Evolutionary conservation across 2,888 invertebrate genomes (phyloP), one percentile per base, ranked within the genome.

Genomic region (Drosophila picticornis): DNA sequence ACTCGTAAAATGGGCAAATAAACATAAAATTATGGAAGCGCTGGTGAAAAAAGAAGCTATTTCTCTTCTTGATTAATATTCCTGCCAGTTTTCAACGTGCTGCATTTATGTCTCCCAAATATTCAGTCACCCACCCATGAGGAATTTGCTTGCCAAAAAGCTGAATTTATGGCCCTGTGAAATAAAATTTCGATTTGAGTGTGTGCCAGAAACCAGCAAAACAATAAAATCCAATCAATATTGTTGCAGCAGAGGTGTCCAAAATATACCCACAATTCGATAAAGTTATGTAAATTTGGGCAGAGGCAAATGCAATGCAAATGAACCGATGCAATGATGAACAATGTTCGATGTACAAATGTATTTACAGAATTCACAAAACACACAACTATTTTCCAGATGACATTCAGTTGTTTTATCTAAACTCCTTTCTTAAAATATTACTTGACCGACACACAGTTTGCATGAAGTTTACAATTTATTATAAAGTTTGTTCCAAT

Each of bases 211-310:
- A 51, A 36, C 27, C 27, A 32, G 38, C n/a, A 52, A 31, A 55
- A 36, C 32, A 34, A 48, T 31, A 11, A 57, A 27, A n/a, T 32
- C n/a, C 46, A 62, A 34, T 51, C 40, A 72, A 56, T 36, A 22
- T 13, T 36, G 25, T 25, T 29, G 40, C 25, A 11, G n/a, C 25
- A 46, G 27, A 48, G 13, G 40, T 52, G 38, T 29, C 25, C 25
- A 27, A 58, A 58, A 72, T 46, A 29, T 36, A 13, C 19, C 0
- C 22, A 6, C 34, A 59, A 64, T 51, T 64, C 61, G 48, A 56
- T 57, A 60, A 71, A 60, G 59, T 22, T 31, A 65, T 55, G 59
- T 19, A 52, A 65, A 65, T 73, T 63, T 60, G 29, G 46, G 40
- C 43, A 48, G 32, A 46, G 34, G 22, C 27, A 22, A 25, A n/a